Conservation (phyloP, 2,888 invertebrate species). For the Coenonympha arcania region DNA sequence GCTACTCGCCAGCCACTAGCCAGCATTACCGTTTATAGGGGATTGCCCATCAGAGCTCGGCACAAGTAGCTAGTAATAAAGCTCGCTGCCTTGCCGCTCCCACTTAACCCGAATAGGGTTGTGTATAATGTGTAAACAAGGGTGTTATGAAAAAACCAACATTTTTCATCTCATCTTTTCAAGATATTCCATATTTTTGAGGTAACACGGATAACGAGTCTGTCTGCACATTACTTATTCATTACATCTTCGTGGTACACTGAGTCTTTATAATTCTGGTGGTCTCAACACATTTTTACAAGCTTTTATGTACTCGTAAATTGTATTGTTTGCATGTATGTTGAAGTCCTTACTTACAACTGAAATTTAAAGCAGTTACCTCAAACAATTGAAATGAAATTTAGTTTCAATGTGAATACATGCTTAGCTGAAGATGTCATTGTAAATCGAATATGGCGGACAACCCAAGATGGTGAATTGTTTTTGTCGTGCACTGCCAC, state of each 20-base stretch:
- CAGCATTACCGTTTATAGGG: slow-evolving; percentile 31
- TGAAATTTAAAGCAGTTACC: no score
- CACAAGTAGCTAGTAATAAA: slow-evolving; percentile 28
- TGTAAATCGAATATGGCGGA: no score
- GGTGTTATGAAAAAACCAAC: slow-evolving; percentile 16
- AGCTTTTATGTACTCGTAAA: no score
- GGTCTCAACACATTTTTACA: neutral
- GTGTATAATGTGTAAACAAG: slow-evolving; percentile 25
- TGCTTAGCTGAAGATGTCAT: no score
- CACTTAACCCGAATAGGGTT: slow-evolving; percentile 26
- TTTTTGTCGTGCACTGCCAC: no score
- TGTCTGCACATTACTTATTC: slow-evolving; percentile 3
- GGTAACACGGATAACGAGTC: slow-evolving; percentile 5
- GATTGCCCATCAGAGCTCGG: slow-evolving; percentile 27
- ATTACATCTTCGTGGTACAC: neutral
- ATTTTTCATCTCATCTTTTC: slow-evolving; percentile 8
- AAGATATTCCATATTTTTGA: slow-evolving; percentile 6
- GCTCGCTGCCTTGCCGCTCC: slow-evolving; percentile 25
- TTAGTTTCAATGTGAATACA: no score
- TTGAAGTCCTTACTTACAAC: no score
- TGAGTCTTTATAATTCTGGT: neutral
- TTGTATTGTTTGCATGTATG: no score
- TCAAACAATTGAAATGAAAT: no score
- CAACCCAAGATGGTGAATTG: no score
- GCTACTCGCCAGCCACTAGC: slow-evolving; percentile 16